phyloP scores from a whole-genome alignment of 2,797 vertebrate species.

The Gymnocypris eckloni region DNA sequence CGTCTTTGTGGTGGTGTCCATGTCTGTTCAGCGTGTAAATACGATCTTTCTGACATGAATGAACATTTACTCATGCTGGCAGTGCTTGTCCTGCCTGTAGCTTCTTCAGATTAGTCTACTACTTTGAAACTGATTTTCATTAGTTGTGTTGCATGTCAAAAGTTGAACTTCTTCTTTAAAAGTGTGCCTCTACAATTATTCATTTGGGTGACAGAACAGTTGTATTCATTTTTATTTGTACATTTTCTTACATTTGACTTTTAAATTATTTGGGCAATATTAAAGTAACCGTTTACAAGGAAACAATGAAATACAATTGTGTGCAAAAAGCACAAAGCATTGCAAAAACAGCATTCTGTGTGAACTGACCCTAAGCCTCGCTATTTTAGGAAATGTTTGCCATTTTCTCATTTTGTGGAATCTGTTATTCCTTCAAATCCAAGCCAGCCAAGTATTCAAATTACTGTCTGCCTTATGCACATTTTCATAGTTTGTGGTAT shows the following conservation, averaged over 20 bases:
- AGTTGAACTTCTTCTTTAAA: neutral
- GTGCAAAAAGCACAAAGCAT: neutral
- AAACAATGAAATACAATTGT: neutral
- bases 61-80: neutral
- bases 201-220: neutral
- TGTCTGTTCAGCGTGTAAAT: too few species aligned
- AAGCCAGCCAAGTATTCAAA: conserved; percentile 5
- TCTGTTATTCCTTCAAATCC: neutral
- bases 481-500: neutral
- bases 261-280: neutral
- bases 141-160: neutral
- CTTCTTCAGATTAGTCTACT: neutral
- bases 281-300: neutral
- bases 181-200: neutral
- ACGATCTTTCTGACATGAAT: too few species aligned
- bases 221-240: neutral
- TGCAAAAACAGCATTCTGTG: neutral
- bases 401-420: neutral
- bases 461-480: neutral
- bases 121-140: neutral
- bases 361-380: neutral
- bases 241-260: neutral
- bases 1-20: too few species aligned
- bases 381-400: neutral
- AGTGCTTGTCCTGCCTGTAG: neutral